phyloP scores from a whole-genome alignment of 1,140 invertebrate species.

The Brachionus plicatilis region DNA sequence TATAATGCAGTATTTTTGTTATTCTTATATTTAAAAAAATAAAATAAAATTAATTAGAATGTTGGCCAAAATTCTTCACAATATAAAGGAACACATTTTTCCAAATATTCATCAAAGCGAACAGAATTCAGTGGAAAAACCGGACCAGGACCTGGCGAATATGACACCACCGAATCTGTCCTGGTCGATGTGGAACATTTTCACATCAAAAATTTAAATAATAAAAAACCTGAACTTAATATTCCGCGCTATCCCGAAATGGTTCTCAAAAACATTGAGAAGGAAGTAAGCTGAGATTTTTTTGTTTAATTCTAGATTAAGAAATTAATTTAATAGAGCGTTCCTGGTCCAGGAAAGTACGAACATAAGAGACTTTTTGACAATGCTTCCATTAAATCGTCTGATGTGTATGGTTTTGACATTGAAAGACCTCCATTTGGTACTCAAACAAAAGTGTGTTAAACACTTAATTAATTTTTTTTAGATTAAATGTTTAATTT shows the following conservation, averaged over 20 bases:
- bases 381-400: slow-evolving; percentile 44
- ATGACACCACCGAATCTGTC: slow-evolving; percentile 47
- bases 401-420: slow-evolving; percentile 53
- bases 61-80: slow-evolving; percentile 18
- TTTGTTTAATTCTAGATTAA: neutral
- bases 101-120: slow-evolving; percentile 48
- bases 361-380: slow-evolving; percentile 51
- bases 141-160: slow-evolving; percentile 54
- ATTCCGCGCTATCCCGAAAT: slow-evolving; percentile 53
- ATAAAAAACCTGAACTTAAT: slow-evolving; percentile 46
- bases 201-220: slow-evolving; percentile 46
- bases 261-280: slow-evolving; percentile 49
- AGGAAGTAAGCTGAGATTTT: slow-evolving; percentile 46
- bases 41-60: neutral
- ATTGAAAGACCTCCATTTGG: slow-evolving; percentile 55
- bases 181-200: slow-evolving; percentile 46
- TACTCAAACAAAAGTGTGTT: slow-evolving; percentile 52
- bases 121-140: slow-evolving; percentile 46
- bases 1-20: slow-evolving; percentile 47
- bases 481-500: slow-evolving; percentile 40
- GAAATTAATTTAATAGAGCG: slow-evolving; percentile 43
- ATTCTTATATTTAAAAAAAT: neutral
- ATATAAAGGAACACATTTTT: slow-evolving; percentile 54
- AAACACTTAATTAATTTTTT: neutral
- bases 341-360: slow-evolving; percentile 55